phyloP scores from a whole-genome alignment of 1,140 invertebrate genomes.

The Monomorium pharaonis region DNA sequence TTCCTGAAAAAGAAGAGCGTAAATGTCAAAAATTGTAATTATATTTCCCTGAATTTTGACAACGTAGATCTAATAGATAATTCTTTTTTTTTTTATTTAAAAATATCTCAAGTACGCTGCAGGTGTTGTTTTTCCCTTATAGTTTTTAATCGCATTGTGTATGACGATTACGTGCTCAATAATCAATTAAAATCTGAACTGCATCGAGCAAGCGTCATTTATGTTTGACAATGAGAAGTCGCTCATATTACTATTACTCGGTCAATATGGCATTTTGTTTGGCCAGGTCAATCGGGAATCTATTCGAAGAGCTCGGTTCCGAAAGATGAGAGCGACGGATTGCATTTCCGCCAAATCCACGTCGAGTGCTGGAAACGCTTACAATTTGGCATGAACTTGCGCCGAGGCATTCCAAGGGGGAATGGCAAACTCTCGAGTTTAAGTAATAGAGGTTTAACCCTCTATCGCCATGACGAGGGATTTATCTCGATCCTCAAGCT shows the following conservation, averaged over 20 bases:
- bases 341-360: conserved; percentile 29
- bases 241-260: conserved; percentile 13
- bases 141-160: background rate
- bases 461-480: conserved; percentile 33
- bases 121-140: background rate
- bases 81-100: background rate
- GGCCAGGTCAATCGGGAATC: background rate
- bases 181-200: background rate
- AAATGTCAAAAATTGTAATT: background rate
- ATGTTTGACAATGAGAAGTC: background rate
- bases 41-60: background rate
- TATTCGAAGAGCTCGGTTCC: background rate
- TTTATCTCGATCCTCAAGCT: conserved; percentile 48
- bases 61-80: background rate
- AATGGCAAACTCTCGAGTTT: conserved; percentile 58
- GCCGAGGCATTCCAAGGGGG: conserved; percentile 19
- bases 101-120: background rate
- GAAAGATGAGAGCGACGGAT: conserved; percentile 37
- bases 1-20: background rate
- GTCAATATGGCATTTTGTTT: background rate
- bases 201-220: background rate
- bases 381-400: conserved; percentile 43
- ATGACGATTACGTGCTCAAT: background rate
- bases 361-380: conserved; percentile 48
- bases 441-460: conserved; percentile 60